These are phyloP conservation scores for Philhelius pedissequus DNA, from an alignment of 2,888 invertebrate genomes.

Conservation along the genomic window DNA sequence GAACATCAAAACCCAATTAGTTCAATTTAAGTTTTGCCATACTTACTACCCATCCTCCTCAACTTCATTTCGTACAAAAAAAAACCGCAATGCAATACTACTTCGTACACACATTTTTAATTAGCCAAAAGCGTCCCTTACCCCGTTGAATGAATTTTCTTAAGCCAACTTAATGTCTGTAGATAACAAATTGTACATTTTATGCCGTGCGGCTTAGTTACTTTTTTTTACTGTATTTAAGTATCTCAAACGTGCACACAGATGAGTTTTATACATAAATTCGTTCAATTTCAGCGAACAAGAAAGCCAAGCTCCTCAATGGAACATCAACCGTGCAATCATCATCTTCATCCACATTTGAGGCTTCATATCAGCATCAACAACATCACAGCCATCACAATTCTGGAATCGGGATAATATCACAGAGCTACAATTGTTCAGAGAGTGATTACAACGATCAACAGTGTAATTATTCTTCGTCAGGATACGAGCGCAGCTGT, in stretches of 20 bases:
- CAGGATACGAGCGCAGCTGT: constrained; percentile 69
- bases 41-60: not conserved
- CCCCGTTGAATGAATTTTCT: constrained; percentile 33
- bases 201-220: constrained; percentile 51
- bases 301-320: constrained; percentile 79
- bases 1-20: constrained; percentile 57
- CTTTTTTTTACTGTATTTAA: constrained; percentile 25
- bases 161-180: constrained; percentile 52
- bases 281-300: constrained; percentile 79
- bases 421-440: constrained; percentile 73
- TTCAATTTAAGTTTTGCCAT: constrained; percentile 34
- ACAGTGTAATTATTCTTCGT: constrained; percentile 74
- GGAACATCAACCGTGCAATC: constrained; percentile 72
- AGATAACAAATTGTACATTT: constrained; percentile 58
- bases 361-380: constrained; percentile 66
- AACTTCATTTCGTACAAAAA: constrained; percentile 4
- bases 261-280: constrained; percentile 75
- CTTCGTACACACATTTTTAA: constrained; percentile 40
- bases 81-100: constrained; percentile 32
- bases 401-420: constrained; percentile 69
- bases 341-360: constrained; percentile 61
- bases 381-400: constrained; percentile 57
- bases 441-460: constrained; percentile 77
- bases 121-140: constrained; percentile 19
- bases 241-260: constrained; percentile 49